These are phyloP conservation scores for Talpa occidentalis DNA, from an alignment of 2,113 vertebrate genomes.

Conservation along the genomic window DNA sequence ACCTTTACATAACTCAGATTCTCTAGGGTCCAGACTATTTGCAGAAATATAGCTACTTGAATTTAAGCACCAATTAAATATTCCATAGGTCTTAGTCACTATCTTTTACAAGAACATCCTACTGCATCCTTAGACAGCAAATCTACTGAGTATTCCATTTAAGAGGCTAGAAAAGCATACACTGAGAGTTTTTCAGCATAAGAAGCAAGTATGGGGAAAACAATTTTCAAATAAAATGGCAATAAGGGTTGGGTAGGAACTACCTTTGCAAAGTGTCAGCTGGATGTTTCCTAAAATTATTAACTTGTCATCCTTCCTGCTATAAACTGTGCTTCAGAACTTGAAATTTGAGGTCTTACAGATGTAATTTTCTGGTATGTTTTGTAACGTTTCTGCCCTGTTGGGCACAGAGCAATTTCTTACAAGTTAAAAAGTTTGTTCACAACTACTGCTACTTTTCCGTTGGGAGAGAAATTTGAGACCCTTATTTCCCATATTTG, in stretches of 20 bases:
- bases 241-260: not conserved
- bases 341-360: not conserved
- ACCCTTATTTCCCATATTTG: not conserved
- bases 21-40: not conserved
- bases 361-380: not conserved
- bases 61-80: slow-evolving; percentile 71
- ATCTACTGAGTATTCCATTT: slow-evolving; percentile 18
- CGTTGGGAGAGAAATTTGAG: not conserved
- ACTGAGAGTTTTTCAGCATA: not conserved
- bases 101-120: slow-evolving; percentile 56
- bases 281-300: not conserved
- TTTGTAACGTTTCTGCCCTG: not conserved
- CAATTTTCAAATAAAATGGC: not conserved
- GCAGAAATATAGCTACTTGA: slow-evolving; percentile 62
- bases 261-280: not conserved
- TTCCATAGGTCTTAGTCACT: slow-evolving; percentile 23
- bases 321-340: not conserved
- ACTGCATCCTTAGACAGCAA: slow-evolving; percentile 59
- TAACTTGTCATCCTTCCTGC: not conserved
- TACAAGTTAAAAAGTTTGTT: not conserved
- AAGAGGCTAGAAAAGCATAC: not conserved
- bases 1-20: not conserved
- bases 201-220: not conserved
- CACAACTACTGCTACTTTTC: not conserved
- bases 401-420: not conserved